phyloP scores from a whole-genome alignment of 2,113 vertebrate genomes.

The Phocoena sinus region DNA sequence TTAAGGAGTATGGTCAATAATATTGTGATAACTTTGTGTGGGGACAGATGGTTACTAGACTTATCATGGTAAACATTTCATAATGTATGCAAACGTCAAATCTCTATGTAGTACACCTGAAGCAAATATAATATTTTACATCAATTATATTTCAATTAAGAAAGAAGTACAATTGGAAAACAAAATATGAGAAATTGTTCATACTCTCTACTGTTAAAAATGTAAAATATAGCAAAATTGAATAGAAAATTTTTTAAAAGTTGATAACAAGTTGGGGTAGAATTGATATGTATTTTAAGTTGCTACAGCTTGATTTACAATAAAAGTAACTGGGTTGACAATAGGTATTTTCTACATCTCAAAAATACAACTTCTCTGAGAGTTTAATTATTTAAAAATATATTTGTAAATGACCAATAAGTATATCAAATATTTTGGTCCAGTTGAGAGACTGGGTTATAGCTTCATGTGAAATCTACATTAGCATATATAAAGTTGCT shows the following conservation, averaged over 20 bases:
- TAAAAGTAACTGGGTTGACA: neutral
- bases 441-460: neutral
- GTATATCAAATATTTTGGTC: neutral
- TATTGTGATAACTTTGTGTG: neutral
- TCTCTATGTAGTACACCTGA: neutral
- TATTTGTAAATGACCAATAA: neutral
- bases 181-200: neutral
- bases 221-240: neutral
- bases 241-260: neutral
- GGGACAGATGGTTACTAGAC: neutral
- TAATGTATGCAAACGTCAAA: neutral
- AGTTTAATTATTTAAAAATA: neutral
- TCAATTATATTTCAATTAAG: neutral
- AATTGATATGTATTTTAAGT: neutral
- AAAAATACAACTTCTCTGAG: neutral
- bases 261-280: neutral
- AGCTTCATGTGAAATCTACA: neutral
- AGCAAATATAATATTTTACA: neutral
- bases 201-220: neutral
- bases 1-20: neutral
- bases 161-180: neutral
- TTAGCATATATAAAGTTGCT: neutral
- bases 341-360: neutral
- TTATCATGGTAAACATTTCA: neutral
- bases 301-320: neutral